Evolutionary conservation across 1,140 invertebrate genomes (phyloP), one percentile per base, ranked within the genome.

Genomic region (Temnothorax longispinosus): DNA sequence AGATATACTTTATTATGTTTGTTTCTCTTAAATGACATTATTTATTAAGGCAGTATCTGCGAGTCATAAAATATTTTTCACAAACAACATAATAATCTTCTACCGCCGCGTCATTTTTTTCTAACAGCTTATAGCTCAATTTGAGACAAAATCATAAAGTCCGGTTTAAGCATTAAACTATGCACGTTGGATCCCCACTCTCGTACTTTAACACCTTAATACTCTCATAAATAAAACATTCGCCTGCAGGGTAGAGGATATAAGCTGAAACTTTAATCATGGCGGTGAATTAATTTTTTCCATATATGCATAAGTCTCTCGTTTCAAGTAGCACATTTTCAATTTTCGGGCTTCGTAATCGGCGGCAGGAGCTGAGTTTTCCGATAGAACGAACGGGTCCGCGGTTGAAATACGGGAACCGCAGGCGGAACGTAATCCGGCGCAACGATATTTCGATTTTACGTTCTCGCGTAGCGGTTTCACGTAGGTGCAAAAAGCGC

Each of bases 401-500:
- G 58, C 35, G 58, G 74, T 78, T 85, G 47, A 78, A 78, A 85
- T 85, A 85, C 38, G 60, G 47, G n/a, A 52, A 78, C 82, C 82
- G 60, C 82, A 85, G 47, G 44, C 35, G 62, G 35, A 85, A 78
- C 82, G 74, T 78, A 85, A 85, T 85, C 74, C 82, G 7, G 56
- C 69, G 56, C 69, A 77, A 65, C 74, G 72, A 85, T 85, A 85
- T 78, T 85, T 78, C 72, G 74, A 65, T 76, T 85, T 64, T 85
- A 85, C 74, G 35, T 78, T 60, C 72, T 78, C 41, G 82, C 27
- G 27, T 27, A 27, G 27, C 13, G 82, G 82, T 67, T 78, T 78
- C 44, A 64, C 60, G 47, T 75, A 64, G 82, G 74, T 78, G 82
- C 47, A 78, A 85, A 85, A 85, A 84, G 75, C 47, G 50, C 60